Conservation (phyloP, 2,888 invertebrate species). For the Meghimatium bilineatum region DNA sequence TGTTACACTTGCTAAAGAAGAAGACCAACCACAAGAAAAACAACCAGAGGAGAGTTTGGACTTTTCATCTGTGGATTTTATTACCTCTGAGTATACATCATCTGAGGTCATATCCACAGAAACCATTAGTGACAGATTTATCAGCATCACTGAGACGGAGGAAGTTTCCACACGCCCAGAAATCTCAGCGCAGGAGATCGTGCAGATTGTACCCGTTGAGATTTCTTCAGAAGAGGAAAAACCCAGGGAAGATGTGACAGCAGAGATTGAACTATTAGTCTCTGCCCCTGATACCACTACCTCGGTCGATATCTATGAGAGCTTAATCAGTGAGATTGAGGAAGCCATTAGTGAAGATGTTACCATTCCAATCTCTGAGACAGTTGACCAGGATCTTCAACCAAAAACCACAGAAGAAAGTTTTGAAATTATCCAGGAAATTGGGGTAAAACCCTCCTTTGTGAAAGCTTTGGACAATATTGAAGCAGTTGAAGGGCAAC, state of each 20-base stretch:
- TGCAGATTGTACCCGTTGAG: conserved; percentile 55
- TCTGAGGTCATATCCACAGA: conserved; percentile 64
- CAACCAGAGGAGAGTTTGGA: conserved; percentile 44
- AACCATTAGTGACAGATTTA: conserved; percentile 62
- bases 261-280: conserved; percentile 20
- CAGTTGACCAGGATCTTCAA: conserved; percentile 1
- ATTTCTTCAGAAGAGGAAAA: conserved; percentile 52
- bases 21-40: conserved; percentile 52
- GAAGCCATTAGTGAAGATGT: conserved; percentile 62
- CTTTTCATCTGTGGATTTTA: conserved; percentile 53
- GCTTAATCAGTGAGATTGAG: conserved; percentile 57
- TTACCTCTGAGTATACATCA: conserved; percentile 60
- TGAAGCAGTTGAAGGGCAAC: conserved; percentile 64
- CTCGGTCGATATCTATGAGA: conserved; percentile 48
- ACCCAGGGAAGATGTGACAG: conserved; percentile 38
- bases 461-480: conserved; percentile 60
- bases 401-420: conserved; percentile 41
- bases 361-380: conserved; percentile 29
- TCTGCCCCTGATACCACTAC: conserved; percentile 44
- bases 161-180: conserved; percentile 70
- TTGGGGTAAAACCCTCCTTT: conserved; percentile 44
- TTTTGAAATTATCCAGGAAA: conserved; percentile 46
- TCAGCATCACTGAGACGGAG: conserved; percentile 64
- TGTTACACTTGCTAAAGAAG: conserved; percentile 50
- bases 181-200: conserved; percentile 47